Evolutionary conservation across 2,113 vertebrate species (phyloP).

Genomic region (Ondatra zibethicus): DNA sequence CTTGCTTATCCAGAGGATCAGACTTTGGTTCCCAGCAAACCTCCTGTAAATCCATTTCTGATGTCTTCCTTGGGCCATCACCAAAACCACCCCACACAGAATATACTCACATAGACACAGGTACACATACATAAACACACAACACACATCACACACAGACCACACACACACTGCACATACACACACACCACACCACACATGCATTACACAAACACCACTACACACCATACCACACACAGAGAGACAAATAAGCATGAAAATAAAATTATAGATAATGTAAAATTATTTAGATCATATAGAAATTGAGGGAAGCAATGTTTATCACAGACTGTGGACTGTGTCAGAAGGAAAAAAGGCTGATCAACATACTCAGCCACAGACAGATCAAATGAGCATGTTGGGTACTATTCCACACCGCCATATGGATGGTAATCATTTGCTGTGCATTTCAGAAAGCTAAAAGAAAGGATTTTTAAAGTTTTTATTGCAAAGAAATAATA

Average conservation of each 20-base stretch:
- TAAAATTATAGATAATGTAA: not conserved
- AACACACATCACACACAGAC: not conserved
- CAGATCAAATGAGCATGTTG: not conserved
- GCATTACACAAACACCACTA: not conserved
- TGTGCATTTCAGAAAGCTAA: not conserved
- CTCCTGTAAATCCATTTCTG: not conserved
- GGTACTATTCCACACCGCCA: not conserved
- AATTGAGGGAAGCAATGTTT: not conserved
- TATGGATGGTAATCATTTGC: not conserved
- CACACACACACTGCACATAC: not conserved
- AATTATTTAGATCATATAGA: not conserved
- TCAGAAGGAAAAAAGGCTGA: not conserved
- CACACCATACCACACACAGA: not conserved
- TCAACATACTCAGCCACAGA: not conserved
- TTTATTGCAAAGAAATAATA: not conserved
- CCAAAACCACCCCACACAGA: not conserved
- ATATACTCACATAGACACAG: not conserved
- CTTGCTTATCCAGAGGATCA: not conserved
- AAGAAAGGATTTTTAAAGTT: not conserved
- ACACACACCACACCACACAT: too few relatives aligned
- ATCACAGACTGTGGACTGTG: not conserved
- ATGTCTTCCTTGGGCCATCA: not conserved
- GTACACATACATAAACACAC: not conserved
- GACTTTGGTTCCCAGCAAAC: not conserved
- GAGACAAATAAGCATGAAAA: not conserved